Evolutionary conservation across 2,888 invertebrate genomes (phyloP).

Genomic region (Macrosiphum euphorbiae): DNA sequence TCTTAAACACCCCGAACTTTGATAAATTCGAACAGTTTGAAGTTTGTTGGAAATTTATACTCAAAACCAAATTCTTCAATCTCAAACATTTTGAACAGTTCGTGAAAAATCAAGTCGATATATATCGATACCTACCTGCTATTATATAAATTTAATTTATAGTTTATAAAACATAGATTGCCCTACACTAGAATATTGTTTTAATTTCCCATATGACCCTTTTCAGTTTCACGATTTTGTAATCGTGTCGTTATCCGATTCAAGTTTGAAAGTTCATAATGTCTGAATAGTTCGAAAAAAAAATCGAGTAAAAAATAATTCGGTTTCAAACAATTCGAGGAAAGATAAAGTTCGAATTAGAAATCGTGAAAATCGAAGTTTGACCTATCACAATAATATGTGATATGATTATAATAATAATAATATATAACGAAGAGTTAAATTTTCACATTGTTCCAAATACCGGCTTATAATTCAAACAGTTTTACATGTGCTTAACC

Average conservation of each 20-base stretch:
- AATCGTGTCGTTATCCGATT: background rate
- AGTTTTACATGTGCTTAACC: background rate
- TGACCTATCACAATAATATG: background rate
- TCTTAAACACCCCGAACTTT: background rate
- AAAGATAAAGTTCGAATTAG: background rate
- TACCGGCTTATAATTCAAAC: background rate
- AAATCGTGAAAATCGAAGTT: background rate
- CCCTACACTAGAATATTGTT: background rate
- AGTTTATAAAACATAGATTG: background rate
- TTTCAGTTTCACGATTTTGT: background rate
- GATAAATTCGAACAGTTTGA: background rate
- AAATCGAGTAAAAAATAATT: background rate
- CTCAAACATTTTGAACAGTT: background rate
- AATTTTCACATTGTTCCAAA: background rate
- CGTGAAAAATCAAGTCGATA: background rate
- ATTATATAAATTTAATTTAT: constrained; percentile 2
- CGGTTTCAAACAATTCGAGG: background rate
- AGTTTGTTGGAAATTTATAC: background rate
- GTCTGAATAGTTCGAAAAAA: background rate
- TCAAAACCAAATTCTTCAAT: background rate
- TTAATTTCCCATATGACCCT: background rate
- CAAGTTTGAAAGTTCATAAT: background rate
- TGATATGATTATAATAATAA: background rate
- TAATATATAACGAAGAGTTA: background rate
- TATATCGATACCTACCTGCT: background rate